Evolutionary conservation across 2,888 invertebrate genomes (phyloP), one percentile per base, ranked within the genome.

Genomic region (Gisinianus flammeolus): DNA sequence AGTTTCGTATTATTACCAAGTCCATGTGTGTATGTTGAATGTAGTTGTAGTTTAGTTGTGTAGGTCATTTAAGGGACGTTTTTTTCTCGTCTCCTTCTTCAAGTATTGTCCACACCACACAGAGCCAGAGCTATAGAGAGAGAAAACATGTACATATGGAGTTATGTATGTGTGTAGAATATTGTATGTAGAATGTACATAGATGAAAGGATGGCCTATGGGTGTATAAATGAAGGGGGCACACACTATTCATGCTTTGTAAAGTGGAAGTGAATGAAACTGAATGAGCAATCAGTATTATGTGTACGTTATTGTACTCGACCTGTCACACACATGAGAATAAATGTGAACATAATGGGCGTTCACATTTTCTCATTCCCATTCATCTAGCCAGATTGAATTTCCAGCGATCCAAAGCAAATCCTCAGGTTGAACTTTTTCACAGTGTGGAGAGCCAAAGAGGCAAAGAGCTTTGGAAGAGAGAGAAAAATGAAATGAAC

Each of bases 271-370:
- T 56, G 71, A 71, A 71, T 56, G 56, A 44, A 66, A 35, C 16
- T 75, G 75, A 75, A 75, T 75, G 75, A 75, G 75, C 75, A 75
- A 75, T 75, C 75, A 75, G 75, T 28, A 62, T 44, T 64, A 74
- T 62, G 44, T 66, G 64, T 35, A 24, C 35, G 33, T 1, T 67
- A 54, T 75, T 75, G 31, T 75, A 4, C 66, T 66, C 28, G 22
- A 16, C 26, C 75, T 75, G 66, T 75, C 75, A 66, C 75, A 52
- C n/a, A 52, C 44, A 52, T 30, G 52, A 72, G 58, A 54, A 75
- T 75, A 67, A 75, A 75, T 75, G 75, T 75, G 75, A 75, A 67
- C 66, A 67, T 75, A 75, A 75, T 75, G 75, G 66, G 66, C 31
- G 44, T 66, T 16, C 26, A 26, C 67, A 52, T 6, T 35, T 66